These are phyloP conservation scores for Dasyornis broadbenti DNA, from an alignment of 2,113 vertebrate genomes.

Conservation along the genomic window DNA sequence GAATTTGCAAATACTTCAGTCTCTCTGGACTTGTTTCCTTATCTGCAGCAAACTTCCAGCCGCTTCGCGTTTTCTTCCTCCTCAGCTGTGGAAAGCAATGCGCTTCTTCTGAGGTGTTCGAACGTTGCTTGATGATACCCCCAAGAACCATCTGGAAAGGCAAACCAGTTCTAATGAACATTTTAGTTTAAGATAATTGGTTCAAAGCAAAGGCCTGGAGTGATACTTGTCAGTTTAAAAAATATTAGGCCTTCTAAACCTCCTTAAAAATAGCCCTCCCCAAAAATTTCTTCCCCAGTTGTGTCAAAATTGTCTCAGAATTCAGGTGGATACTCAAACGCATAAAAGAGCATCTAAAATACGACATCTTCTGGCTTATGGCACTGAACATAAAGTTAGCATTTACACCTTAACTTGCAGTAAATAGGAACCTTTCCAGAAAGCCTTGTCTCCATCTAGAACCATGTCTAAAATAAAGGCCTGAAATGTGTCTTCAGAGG, in stretches of 20 bases:
- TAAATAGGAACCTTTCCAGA: neutral
- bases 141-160: neutral
- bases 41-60: neutral
- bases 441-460: neutral
- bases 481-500: neutral
- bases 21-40: neutral
- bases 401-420: neutral
- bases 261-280: neutral
- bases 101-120: neutral
- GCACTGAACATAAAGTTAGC: neutral
- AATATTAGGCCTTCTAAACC: neutral
- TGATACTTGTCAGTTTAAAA: neutral
- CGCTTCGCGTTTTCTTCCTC: neutral
- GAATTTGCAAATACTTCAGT: neutral
- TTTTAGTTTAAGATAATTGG: neutral
- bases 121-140: neutral
- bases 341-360: neutral
- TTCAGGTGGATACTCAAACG: neutral
- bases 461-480: neutral
- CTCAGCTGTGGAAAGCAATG: neutral
- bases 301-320: neutral
- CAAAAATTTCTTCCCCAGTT: rapidly evolving
- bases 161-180: neutral
- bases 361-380: neutral
- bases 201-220: neutral